Base-by-base conservation (phyloP, 1,140 invertebrate genomes). In the Tetramorium parvispinum region DNA sequence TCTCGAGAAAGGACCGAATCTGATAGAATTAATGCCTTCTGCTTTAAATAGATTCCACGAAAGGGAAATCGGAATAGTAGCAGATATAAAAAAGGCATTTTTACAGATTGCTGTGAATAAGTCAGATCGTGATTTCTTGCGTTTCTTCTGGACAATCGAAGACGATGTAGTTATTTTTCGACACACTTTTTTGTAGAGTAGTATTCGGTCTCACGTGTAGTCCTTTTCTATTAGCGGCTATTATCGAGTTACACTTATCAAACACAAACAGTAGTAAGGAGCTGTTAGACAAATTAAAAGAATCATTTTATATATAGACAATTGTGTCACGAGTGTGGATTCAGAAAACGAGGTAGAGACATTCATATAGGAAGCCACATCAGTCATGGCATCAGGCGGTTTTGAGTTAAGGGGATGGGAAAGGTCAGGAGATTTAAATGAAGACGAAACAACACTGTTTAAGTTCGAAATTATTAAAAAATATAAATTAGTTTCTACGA, bases 21-120 rank as follows among this genome's bases (percentile, higher is more conserved):
- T 95, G 3, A 89, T 95, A 8, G 94, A 95, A 78, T 32, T 90
- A 0, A 93, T 95, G 10, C 93, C 94, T 8, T 40, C 89, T 0
- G 71, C 95, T 21, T 70, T 95, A 18, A 73, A 85, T 40, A 73
- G 89, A 91, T 27, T 90, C 78, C 65, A 91, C 92, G 78, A 94
- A 91, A n/a, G 5, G 0, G 49, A 63, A 16, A 75, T 85, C 11
- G 51, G 51, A 18, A 43, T 27, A 57, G 92, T 92, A 7, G 89
- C 94, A 2, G 95, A 95, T 71, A 95, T n/a, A 53, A n/a, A 53
- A 18, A 94, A 94, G 59, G 95, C 94, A 0, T 96, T 96, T 91
- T 85, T 94, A n/a, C 92, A 94, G 82, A 94, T 96, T 21, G 65
- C 40, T 13, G 24, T 95, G 11, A 94, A 24, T 1, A 55, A 65